Conservation (phyloP, 1,140 invertebrate species). For the Camponotus floridanus region DNA sequence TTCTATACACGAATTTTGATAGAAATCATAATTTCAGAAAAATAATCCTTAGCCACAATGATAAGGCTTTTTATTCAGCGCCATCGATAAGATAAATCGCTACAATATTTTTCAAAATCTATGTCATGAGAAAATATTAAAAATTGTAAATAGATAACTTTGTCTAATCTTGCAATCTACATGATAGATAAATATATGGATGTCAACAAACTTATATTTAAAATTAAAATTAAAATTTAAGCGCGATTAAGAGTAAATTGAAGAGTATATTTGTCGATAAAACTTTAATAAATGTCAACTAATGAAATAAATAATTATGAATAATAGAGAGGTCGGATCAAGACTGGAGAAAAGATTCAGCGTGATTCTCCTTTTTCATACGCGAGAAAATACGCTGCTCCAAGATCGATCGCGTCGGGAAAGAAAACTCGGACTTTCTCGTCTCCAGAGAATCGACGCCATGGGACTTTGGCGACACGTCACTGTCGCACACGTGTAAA, state of each 20-base stretch:
- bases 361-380: slow-evolving; percentile 31
- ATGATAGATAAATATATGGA: slow-evolving; percentile 1
- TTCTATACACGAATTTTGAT: not conserved
- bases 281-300: not conserved
- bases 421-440: slow-evolving; percentile 72
- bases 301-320: slow-evolving; percentile 13
- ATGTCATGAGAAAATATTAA: slow-evolving; percentile 3
- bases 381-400: slow-evolving; percentile 4
- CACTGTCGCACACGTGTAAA: slow-evolving; percentile 39
- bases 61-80: slow-evolving; percentile 33
- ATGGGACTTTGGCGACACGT: slow-evolving; percentile 70
- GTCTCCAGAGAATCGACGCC: slow-evolving; percentile 72
- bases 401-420: slow-evolving; percentile 68
- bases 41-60: not conserved
- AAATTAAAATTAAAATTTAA: not conserved
- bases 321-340: not conserved
- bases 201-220: not conserved
- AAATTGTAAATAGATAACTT: slow-evolving; percentile 11
- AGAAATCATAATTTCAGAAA: not conserved
- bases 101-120: slow-evolving; percentile 18
- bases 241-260: not conserved
- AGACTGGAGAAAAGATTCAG: not conserved
- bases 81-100: slow-evolving; percentile 49
- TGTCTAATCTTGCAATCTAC: slow-evolving; percentile 12
- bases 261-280: not conserved